A percentile compares a stretch with the other conserved stretches of the same genome.
Evolutionary conservation across 2,888 invertebrate species (phyloP).

Genomic region (Limenitis camilla): DNA sequence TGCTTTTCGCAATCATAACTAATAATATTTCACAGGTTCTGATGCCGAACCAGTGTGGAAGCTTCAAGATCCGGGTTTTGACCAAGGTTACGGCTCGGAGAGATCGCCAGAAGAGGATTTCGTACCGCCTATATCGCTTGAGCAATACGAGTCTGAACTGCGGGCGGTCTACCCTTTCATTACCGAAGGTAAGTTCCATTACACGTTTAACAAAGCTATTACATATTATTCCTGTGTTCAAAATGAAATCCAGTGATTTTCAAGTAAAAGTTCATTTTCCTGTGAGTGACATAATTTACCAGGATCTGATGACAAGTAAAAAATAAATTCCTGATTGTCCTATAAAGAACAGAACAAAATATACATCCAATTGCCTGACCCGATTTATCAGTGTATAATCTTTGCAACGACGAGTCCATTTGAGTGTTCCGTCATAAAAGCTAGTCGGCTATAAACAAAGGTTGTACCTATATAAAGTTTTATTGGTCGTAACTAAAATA

Average conservation of each 20-base stretch:
- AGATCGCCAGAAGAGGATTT: conserved; percentile 86
- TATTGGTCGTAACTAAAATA: neutral
- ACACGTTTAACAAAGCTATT: neutral
- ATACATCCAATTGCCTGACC: neutral
- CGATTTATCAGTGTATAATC: neutral
- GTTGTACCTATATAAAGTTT: neutral
- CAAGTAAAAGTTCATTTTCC: no score
- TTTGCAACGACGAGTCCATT: neutral
- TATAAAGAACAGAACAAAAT: no score
- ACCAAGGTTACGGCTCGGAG: conserved; percentile 85
- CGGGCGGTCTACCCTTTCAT: conserved; percentile 79
- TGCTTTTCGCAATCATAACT: no score
- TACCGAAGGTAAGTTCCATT: conserved; percentile 76
- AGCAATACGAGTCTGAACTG: conserved; percentile 75
- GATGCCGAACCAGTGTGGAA: conserved; percentile 72
- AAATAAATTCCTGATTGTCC: no score
- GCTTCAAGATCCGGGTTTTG: conserved; percentile 74
- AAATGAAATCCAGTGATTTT: no score
- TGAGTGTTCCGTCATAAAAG: neutral
- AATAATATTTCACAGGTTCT: conserved; percentile 48
- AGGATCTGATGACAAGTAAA: no score
- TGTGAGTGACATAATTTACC: no score
- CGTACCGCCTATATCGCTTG: conserved; percentile 70
- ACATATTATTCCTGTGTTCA: neutral
- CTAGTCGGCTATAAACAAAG: neutral